Conservation (phyloP, 2,888 invertebrate genomes). For the Parnassius apollo region DNA sequence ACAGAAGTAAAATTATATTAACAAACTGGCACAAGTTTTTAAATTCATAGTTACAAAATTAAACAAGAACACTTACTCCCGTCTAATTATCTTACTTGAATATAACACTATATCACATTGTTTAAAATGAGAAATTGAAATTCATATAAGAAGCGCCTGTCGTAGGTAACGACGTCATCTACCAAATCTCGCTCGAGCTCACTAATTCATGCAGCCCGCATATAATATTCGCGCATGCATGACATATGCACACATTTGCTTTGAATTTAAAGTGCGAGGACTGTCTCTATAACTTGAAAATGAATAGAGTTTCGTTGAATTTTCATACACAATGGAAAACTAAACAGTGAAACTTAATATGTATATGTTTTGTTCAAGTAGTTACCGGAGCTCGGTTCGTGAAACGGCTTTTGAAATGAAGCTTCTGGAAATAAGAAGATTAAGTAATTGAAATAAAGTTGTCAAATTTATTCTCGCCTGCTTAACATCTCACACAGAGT, state of each 20-base stretch:
- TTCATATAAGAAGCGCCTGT: conserved; percentile 17
- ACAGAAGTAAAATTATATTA: too few relatives aligned
- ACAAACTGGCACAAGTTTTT: too few relatives aligned
- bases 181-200: conserved; percentile 14
- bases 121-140: conserved; percentile 15
- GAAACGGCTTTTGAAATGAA: conserved; percentile 1
- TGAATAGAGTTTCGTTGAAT: conserved; percentile 24
- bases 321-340: conserved; percentile 21
- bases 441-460: conserved; percentile 10
- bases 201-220: conserved; percentile 32
- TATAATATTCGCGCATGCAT: conserved; percentile 30
- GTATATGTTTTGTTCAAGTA: conserved; percentile 19
- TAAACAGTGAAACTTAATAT: conserved; percentile 21
- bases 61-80: too few relatives aligned
- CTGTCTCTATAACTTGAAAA: conserved; percentile 25
- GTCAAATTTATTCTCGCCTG: conserved; percentile 2
- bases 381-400: conserved; percentile 9
- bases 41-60: too few relatives aligned
- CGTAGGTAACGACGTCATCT: conserved; percentile 11
- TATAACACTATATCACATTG: too few relatives aligned
- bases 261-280: conserved; percentile 27
- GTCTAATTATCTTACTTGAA: too few relatives aligned
- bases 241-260: conserved; percentile 30
- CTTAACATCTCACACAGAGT: conserved; percentile 3
- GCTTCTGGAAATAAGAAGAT: conserved; percentile 13